Evolutionary conservation across 2,888 invertebrate genomes (phyloP).

Genomic region (Campaea margaritaria): DNA sequence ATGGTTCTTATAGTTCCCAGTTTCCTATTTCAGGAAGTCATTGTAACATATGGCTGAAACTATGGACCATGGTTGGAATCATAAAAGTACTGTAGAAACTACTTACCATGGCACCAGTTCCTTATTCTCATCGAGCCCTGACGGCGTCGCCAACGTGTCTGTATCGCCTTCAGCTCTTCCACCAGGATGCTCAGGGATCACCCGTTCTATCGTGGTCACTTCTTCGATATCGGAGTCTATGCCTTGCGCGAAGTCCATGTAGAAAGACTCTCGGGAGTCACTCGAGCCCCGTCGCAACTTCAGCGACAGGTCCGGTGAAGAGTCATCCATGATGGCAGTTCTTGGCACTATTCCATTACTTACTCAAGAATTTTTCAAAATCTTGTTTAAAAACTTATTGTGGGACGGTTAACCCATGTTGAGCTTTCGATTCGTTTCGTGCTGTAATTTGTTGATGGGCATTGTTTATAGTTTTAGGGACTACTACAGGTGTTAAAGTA

Average conservation of each 20-base stretch:
- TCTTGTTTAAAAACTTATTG: constrained; percentile 26
- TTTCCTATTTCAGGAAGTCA: no score
- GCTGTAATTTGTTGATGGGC: constrained; percentile 38
- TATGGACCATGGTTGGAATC: no score
- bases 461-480: constrained; percentile 13
- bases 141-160: constrained; percentile 80
- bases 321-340: constrained; percentile 86
- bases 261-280: constrained; percentile 94
- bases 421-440: constrained; percentile 55
- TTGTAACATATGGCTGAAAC: no score
- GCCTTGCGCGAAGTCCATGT: constrained; percentile 96
- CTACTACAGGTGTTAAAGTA: constrained; percentile 2
- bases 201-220: constrained; percentile 89
- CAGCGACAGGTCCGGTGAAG: constrained; percentile 94
- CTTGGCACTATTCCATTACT: constrained; percentile 44
- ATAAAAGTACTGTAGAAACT: constrained; percentile 2
- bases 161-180: constrained; percentile 77
- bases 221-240: constrained; percentile 96
- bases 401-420: constrained; percentile 35
- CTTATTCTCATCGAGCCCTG: constrained; percentile 80
- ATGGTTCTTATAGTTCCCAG: no score
- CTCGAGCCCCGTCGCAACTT: constrained; percentile 94
- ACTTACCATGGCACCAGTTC: constrained; percentile 80
- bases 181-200: constrained; percentile 80
- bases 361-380: constrained; percentile 20